phyloP scores from a whole-genome alignment of 2,888 invertebrate species.

The Ditylenchus weischeri region DNA sequence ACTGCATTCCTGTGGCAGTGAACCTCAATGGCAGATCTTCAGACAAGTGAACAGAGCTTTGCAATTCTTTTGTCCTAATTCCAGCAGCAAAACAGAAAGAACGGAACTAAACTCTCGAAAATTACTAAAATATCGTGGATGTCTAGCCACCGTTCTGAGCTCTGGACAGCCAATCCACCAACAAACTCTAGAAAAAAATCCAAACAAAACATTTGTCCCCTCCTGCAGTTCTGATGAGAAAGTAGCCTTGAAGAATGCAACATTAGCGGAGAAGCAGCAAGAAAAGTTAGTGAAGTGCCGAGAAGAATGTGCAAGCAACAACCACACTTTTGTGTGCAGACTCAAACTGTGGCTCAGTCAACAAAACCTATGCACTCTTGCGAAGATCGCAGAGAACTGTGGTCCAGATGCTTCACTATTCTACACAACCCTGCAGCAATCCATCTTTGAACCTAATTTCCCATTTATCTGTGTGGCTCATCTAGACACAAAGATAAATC shows the following conservation, averaged over 20 bases:
- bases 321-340: not conserved
- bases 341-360: constrained; percentile 14
- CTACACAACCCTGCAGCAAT: constrained; percentile 15
- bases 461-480: constrained; percentile 15
- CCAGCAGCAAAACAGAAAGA: not conserved
- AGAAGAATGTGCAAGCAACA: not conserved
- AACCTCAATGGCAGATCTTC: not conserved
- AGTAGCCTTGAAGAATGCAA: too few relatives aligned
- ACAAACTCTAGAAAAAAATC: not conserved
- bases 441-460: constrained; percentile 20
- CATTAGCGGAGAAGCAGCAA: too few relatives aligned
- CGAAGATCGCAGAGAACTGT: constrained; percentile 9
- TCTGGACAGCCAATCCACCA: not conserved
- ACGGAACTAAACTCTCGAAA: not conserved
- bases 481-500: not conserved
- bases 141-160: not conserved
- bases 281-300: not conserved
- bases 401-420: constrained; percentile 15
- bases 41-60: not conserved
- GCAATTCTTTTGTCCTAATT: not conserved
- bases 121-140: not conserved
- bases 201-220: not conserved
- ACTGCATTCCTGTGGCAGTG: not conserved
- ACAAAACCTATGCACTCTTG: constrained; percentile 20
- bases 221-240: not conserved